Evolutionary conservation across 2,888 invertebrate species (phyloP), one percentile per base, ranked within the genome.

Genomic region (Ctenicera cuprea): DNA sequence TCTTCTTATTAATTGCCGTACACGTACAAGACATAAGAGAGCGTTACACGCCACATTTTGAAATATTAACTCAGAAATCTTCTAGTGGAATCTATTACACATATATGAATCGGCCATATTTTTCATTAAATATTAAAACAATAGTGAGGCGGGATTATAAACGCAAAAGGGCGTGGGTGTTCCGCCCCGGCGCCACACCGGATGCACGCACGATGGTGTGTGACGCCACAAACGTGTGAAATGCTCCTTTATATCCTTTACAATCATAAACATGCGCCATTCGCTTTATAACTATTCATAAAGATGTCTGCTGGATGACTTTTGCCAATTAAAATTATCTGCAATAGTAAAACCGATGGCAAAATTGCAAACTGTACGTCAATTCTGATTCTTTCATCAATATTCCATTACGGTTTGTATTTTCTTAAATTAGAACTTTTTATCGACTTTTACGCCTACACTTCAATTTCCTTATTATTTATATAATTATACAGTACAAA

Each of bases 151-250:
- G 74, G 74, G 71, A 30, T 71, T 64, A 71, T 62, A 43, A 64
- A 50, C 57, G 67, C 61, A 59, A 71, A 71, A 76, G 77, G 81
- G 80, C 80, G 79, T 80, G 76, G 71, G 74, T 71, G 76, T 74
- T 74, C 74, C 81, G 81, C 79, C 79, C 76, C 80, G 79, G 76
- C 79, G 80, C 78, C 79, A 76, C 74, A 80, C 81, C 80, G 82
- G 82, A 82, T 80, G 78, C 81, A 82, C 80, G 81, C 82, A 82
- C 82, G 71, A 74, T 77, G 78, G 78, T 78, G 81, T 82, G 76
- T 80, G 79, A 80, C 81, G 81, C 80, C 79, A 76, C 75, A 50
- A 62, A 67, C 63, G 72, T 71, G 70, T 74, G 67, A 64, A 76
- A 57, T 67, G 38, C 41, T 50, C 65, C 37, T 67, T 62, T 64